Base-by-base conservation (phyloP, 2,113 vertebrate genomes). In the Archocentrus centrarchus region DNA sequence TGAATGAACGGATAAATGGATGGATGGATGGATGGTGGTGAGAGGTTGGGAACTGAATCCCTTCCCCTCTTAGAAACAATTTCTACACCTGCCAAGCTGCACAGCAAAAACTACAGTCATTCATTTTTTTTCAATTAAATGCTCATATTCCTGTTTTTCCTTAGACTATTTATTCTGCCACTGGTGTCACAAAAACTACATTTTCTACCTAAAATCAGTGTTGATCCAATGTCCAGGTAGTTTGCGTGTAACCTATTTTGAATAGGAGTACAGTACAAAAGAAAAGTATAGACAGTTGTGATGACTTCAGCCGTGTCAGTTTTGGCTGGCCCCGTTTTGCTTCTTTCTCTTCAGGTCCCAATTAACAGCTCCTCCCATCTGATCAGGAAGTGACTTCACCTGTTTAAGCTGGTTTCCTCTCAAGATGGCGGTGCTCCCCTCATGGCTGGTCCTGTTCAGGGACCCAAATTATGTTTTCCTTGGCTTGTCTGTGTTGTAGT, bases 1-100 rank as follows among this genome's bases (percentile, higher is more conserved):
- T 83, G 77, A 37, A 90, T 81, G 89, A 37, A 82, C 61, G 80
- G 53, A 80, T 41, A 77, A 35, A 89, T 86, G 86, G 39, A 85
- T 20, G 44, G 77, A 88, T 82, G 85, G 77, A 88, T 82, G 85
- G 77, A 82, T 53, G 59, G 55, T 63, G 79, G 79, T 59, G 35
- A 85, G 77, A 81, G 41, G 75, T 64, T 86, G 81, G 59, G 53
- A 91, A 83, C n/a, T 86, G 57, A 70, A 68, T 68, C 85, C 27
- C 30, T 24, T 20, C 59, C 18, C 5, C n/a, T 58, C 53, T 73
- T 35, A 78, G 30, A 82, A 41, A 66, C 24, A 57, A 61, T 39
- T 37, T 18, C 20, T 75, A 82, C 81, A 91, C 85, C 84, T 89
- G 82, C 77, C 79, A 82, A 64, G 7, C 27, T 50, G 64, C 73